Percentiles rank a stretch among this genome's conserved stretches.
phyloP scores from a whole-genome alignment of 2,888 invertebrate genomes.

The Bedellia somnulentella region DNA sequence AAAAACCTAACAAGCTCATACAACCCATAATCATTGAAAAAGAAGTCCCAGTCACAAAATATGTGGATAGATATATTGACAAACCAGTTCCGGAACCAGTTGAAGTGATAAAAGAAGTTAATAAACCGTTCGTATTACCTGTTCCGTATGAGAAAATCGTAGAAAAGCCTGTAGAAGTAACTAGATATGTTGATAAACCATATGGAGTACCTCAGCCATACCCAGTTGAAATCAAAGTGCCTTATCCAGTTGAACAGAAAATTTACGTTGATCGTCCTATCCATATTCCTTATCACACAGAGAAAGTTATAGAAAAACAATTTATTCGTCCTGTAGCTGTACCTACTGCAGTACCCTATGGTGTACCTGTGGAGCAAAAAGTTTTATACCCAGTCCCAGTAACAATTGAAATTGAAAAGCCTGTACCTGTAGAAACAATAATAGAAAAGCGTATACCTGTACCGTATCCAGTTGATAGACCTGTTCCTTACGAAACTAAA shows the following conservation, averaged over 20 bases:
- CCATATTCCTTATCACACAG: slow-evolving; percentile 48
- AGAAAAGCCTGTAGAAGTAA: slow-evolving; percentile 55
- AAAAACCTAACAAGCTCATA: slow-evolving; percentile 31
- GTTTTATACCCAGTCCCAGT: slow-evolving; percentile 21
- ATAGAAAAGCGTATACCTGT: slow-evolving; percentile 30
- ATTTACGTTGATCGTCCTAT: slow-evolving; percentile 54
- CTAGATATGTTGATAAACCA: slow-evolving; percentile 59
- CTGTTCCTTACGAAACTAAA: slow-evolving; percentile 40
- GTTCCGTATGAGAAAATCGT: slow-evolving; percentile 54
- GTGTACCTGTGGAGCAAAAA: slow-evolving; percentile 39
- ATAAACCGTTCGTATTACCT: slow-evolving; percentile 41
- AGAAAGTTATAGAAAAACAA: slow-evolving; percentile 56
- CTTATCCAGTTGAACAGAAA: slow-evolving; percentile 49
- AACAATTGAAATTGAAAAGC: slow-evolving; percentile 29
- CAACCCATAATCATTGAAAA: slow-evolving; percentile 49
- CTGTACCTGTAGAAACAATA: slow-evolving; percentile 9
- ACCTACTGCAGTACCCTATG: slow-evolving; percentile 43
- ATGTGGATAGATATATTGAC: slow-evolving; percentile 39
- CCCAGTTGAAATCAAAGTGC: slow-evolving; percentile 27
- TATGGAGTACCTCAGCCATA: slow-evolving; percentile 47
- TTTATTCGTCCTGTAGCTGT: slow-evolving; percentile 34
- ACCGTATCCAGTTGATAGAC: slow-evolving; percentile 47
- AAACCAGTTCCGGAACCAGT: slow-evolving; percentile 42
- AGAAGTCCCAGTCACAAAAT: slow-evolving; percentile 46
- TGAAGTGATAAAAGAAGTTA: slow-evolving; percentile 29